phyloP scores from a whole-genome alignment of 2,888 invertebrate species.

The Melangyna quadrimaculata region DNA sequence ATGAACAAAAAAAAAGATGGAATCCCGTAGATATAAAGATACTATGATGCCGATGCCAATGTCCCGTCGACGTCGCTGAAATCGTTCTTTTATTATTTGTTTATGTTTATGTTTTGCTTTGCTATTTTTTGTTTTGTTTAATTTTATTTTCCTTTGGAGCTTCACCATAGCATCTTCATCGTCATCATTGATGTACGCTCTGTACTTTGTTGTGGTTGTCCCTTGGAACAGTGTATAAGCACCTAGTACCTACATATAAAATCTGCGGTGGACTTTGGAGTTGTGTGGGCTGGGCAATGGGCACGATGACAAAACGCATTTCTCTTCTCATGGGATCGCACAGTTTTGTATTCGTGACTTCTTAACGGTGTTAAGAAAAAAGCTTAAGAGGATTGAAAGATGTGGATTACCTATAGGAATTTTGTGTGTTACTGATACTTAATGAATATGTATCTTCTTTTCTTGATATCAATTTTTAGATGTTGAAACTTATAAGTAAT shows the following conservation, averaged over 20 bases:
- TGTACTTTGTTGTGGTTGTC: conserved; percentile 17
- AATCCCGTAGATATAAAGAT: conserved; percentile 63
- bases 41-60: conserved; percentile 54
- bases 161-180: conserved; percentile 4
- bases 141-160: conserved; percentile 3
- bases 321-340: conserved; percentile 46
- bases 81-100: conserved; percentile 35
- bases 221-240: conserved; percentile 30
- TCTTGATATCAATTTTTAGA: too few relatives aligned
- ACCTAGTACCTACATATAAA: conserved; percentile 6
- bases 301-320: conserved; percentile 64
- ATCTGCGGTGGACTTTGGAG: conserved; percentile 53
- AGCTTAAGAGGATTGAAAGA: background rate
- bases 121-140: background rate
- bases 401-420: background rate
- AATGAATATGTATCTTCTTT: too few relatives aligned
- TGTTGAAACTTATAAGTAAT: too few relatives aligned
- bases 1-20: conserved; percentile 48
- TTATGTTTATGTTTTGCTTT: conserved; percentile 14
- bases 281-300: conserved; percentile 54
- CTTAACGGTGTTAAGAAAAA: conserved; percentile 3
- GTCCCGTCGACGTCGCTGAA: conserved; percentile 46
- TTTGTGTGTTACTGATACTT: background rate
- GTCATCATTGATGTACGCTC: conserved; percentile 31
- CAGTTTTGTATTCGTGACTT: conserved; percentile 20